Conservation (phyloP, 2,888 invertebrate species). For the Eumerus sabulonum region DNA sequence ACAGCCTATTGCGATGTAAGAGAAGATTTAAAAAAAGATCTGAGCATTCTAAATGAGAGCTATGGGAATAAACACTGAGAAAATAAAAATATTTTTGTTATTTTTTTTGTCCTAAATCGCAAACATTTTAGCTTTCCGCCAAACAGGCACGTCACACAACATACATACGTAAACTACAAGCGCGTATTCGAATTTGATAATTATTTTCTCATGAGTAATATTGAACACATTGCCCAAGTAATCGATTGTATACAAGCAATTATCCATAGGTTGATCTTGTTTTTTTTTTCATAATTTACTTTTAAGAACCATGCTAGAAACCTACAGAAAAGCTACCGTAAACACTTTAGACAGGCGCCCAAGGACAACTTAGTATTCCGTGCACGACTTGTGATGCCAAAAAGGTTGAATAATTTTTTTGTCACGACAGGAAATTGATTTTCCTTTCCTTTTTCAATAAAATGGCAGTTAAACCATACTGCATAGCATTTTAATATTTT, state of each 20-base stretch:
- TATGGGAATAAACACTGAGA: constrained; percentile 57
- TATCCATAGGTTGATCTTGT: constrained; percentile 52
- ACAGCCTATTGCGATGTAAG: constrained; percentile 30
- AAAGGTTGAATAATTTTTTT: constrained; percentile 54
- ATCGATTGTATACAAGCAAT: too few species aligned
- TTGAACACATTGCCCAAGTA: too few species aligned
- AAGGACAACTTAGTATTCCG: constrained; percentile 58
- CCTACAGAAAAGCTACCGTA: constrained; percentile 57
- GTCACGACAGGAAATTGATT: constrained; percentile 64
- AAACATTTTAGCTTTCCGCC: too few species aligned
- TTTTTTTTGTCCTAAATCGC: too few species aligned
- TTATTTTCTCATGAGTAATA: too few species aligned
- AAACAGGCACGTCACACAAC: too few species aligned
- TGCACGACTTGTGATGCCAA: constrained; percentile 46
- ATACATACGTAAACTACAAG: too few species aligned
- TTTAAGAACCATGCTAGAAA: constrained; percentile 21
- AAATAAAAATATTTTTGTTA: constrained; percentile 66
- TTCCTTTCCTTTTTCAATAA: constrained; percentile 20
- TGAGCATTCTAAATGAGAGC: constrained; percentile 56
- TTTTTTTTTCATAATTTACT: constrained; percentile 52
- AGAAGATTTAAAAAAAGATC: constrained; percentile 35
- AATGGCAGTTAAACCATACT: constrained; percentile 30
- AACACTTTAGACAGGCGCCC: constrained; percentile 56
- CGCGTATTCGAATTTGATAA: too few species aligned
- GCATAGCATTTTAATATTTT: constrained; percentile 44